Base-by-base conservation (phyloP, 1,140 invertebrate genomes). In the Danaus plexippus region DNA sequence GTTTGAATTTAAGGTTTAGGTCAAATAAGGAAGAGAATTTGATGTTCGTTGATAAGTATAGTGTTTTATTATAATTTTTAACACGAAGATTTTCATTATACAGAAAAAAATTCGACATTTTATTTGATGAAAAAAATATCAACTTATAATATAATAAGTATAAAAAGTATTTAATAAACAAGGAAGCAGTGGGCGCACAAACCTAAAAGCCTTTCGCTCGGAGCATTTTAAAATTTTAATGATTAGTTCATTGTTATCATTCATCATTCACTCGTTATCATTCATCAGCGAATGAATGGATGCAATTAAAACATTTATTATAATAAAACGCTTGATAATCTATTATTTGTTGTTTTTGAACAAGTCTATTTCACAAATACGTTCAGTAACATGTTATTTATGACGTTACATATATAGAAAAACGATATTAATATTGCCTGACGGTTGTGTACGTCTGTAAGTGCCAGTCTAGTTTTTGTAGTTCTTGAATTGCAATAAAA, bases 1-100 rank as follows among this genome's bases (percentile, higher is more conserved):
- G 62, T 41, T 47, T 69, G 75, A 72, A 74, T 79, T 79, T 76
- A 69, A 73, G 63, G 57, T 48, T 52, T 9, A 66, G 67, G 69
- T 44, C 43, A 51, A 66, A 69, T 59, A 15, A 9, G 12, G 43
- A 32, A 32, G 22, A 32, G 1, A 32, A 32, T 32, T 32, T 32
- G 1, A 15, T 15, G 15, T 15, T 15, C 3, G 15, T 15, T 15
- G 15, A 15, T 15, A n/a, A n/a, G n/a, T n/a, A n/a, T n/a, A n/a
- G n/a, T 22, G 2, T 32, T 32, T 32, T 32, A 4, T 32, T 32
- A 7, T 32, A 32, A 32, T 32, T 2, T 32, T 32, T 2, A 7
- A 32, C 22, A 8, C 5, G 5, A 32, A 32, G 22, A 32, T 32
- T 32, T 32, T 2, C 15, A 1, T 32, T 32, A 4, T 32, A 32